Base-by-base conservation (phyloP, 2,797 vertebrate species). In the Cheirogaleus major region DNA sequence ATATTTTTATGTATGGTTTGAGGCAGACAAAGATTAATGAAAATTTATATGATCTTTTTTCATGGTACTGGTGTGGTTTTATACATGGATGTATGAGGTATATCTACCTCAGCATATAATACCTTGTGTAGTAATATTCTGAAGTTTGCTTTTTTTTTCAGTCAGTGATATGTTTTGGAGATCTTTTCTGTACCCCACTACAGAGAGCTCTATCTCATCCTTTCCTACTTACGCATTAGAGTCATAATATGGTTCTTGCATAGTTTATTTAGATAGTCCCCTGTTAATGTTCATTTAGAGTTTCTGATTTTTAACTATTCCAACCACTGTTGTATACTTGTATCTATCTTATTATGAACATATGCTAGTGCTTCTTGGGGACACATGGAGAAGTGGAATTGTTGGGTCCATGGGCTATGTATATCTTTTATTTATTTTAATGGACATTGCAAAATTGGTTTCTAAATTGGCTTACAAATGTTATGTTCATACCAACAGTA, bases 341-440 rank as follows among this genome's bases (percentile, higher is more conserved):
- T 52, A 69, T 50, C 55, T 67, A 5, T 72, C 63, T 45, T 52
- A 23, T 73, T 81, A 73, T 38, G 79, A 5, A 48, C 55, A 43
- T 18, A 18, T 75, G 17, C n/a, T 23, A 10, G 0, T 80, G 57
- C 92, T 84, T 84, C 48, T 92, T 57, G 79, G 57, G 35, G 70
- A 84, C 55, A 89, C 20, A 63, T 0, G n/a, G 65, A 90, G 35
- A 84, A 89, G 30, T 52, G 59, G n/a, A 75, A 48, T 72, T 55
- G 18, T 15, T 83, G 83, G 32, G 30, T 75, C 59, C 32, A 20
- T 81, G 7, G 12, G 50, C 50, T 79, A 30, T 32, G 41, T 5
- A 41, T 35, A 15, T n/a, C 20, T 96, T 88, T 63, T 86, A 50
- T 88, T 63, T 86, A 59, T 94, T 55, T 88, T n/a, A 57, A 78